phyloP scores from a whole-genome alignment of 2,888 invertebrate species.

The Drosophila incognita region DNA sequence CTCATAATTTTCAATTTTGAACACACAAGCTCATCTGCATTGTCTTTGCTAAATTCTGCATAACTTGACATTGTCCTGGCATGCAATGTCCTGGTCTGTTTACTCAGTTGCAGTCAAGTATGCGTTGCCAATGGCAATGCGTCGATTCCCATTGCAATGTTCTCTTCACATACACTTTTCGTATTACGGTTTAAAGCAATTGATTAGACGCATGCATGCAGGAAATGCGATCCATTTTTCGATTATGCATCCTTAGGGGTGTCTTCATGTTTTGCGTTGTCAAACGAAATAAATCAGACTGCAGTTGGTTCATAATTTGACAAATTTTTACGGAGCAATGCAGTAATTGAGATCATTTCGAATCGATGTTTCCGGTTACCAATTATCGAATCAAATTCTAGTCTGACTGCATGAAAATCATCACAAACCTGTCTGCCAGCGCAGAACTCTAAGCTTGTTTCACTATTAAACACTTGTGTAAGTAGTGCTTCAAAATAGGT shows the following conservation, averaged over 20 bases:
- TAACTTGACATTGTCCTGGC: slow-evolving; percentile 48
- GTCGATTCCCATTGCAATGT: slow-evolving; percentile 3
- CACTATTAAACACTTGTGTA: neutral
- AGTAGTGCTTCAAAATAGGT: neutral
- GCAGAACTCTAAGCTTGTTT: neutral
- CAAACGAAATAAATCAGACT: slow-evolving; percentile 35
- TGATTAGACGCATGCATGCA: slow-evolving; percentile 53
- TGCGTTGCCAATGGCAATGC: slow-evolving; percentile 29
- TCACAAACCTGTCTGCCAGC: neutral
- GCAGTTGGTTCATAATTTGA: neutral
- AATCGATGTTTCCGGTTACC: neutral
- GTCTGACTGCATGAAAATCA: neutral
- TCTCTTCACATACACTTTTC: slow-evolving; percentile 75
- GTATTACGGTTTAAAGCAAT: slow-evolving; percentile 67
- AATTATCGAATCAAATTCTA: neutral
- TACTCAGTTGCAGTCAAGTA: slow-evolving; percentile 40
- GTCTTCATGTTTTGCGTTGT: slow-evolving; percentile 4
- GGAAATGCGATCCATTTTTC: slow-evolving; percentile 16
- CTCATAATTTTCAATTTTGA: slow-evolving; percentile 75
- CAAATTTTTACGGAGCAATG: neutral
- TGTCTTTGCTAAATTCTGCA: slow-evolving; percentile 60
- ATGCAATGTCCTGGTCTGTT: slow-evolving; percentile 41
- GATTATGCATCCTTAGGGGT: slow-evolving; percentile 10
- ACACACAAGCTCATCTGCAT: slow-evolving; percentile 24
- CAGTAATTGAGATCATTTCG: too few relatives aligned